A percentile compares a stretch with the other conserved stretches of the same genome.
Conservation (phyloP, 2,113 vertebrate genomes). For the Coturnix japonica region DNA sequence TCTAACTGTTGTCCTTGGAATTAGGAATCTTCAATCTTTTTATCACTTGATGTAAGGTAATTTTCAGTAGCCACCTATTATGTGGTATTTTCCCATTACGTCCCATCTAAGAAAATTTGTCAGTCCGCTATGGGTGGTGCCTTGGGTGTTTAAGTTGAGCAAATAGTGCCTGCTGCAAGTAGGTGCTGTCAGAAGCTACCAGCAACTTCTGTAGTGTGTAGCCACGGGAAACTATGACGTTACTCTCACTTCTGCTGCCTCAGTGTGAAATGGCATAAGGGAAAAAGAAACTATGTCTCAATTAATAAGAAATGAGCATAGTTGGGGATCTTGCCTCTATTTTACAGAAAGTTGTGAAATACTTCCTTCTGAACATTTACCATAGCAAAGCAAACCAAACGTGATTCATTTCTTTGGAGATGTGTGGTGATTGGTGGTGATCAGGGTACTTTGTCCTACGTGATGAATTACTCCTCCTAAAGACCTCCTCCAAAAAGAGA, state of each 20-base stretch:
- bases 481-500: not conserved
- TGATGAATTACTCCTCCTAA: not conserved
- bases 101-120: not conserved
- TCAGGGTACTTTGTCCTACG: not conserved
- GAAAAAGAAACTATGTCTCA: not conserved
- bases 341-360: slow-evolving; percentile 59
- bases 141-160: not conserved
- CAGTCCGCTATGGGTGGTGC: not conserved
- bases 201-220: not conserved
- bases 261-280: not conserved
- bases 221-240: slow-evolving; percentile 7
- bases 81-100: not conserved
- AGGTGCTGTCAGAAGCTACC: not conserved
- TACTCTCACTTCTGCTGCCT: not conserved
- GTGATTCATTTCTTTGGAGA: not conserved
- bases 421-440: not conserved
- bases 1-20: not conserved
- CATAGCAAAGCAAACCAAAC: not conserved
- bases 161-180: not conserved
- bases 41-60: not conserved
- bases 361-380: slow-evolving; percentile 1
- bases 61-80: not conserved
- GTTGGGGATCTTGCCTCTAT: not conserved
- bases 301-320: not conserved
- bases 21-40: not conserved